These are phyloP conservation scores for Galaxea fascicularis DNA, from an alignment of 92 coral and sea anemone species.

Conservation along the genomic window DNA sequence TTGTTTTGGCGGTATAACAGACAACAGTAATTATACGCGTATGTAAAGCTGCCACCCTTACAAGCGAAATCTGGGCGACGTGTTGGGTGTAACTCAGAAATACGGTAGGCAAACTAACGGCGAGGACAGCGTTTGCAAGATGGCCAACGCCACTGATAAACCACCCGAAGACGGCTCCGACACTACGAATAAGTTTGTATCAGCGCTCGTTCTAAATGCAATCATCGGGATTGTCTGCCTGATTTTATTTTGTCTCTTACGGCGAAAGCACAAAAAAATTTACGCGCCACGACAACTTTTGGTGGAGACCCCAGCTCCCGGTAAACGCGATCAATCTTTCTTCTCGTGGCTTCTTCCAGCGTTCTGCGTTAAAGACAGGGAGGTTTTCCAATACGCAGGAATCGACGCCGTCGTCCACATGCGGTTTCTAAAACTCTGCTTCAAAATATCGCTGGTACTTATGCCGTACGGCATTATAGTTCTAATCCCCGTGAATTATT, in stretches of 20 bases:
- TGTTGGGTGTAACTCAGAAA: constrained; percentile 26
- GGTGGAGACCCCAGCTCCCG: constrained; percentile 75
- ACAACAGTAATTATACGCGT: not conserved
- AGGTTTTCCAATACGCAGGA: constrained; percentile 86
- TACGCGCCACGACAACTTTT: constrained; percentile 91
- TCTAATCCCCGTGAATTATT: constrained; percentile 82
- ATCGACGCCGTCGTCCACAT: constrained; percentile 90
- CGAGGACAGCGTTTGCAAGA: not conserved
- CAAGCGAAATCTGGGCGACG: not conserved
- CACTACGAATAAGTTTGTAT: constrained; percentile 69
- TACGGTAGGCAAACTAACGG: not conserved
- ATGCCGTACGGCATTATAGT: constrained; percentile 92
- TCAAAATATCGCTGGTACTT: constrained; percentile 77
- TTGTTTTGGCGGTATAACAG: not conserved
- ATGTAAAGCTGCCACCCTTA: not conserved
- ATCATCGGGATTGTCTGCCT: constrained; percentile 65
- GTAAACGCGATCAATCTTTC: constrained; percentile 71
- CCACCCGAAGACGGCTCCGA: constrained; percentile 20
- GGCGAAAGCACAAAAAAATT: constrained; percentile 74
- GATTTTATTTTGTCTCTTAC: constrained; percentile 77
- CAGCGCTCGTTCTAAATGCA: constrained; percentile 80
- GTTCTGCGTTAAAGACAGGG: constrained; percentile 79
- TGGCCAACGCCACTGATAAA: constrained; percentile 10
- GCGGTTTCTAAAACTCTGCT: constrained; percentile 85
- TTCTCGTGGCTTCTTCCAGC: constrained; percentile 96